A percentile compares a stretch with the other conserved stretches of the same genome.
Conservation (phyloP, 2,888 invertebrate genomes). For the Drosophila nr. perissopoda region DNA sequence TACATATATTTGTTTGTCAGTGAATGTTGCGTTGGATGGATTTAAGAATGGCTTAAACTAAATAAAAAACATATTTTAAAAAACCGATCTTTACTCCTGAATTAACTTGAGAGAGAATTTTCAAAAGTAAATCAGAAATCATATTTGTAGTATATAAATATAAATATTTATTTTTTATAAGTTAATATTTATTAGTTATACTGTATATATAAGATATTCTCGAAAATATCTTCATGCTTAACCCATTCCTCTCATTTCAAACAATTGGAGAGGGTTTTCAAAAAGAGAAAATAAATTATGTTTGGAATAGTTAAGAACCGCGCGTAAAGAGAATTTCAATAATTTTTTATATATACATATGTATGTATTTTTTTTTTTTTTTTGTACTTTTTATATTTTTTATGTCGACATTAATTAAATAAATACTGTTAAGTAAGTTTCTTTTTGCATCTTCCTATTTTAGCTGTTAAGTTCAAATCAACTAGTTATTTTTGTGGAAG, state of each 20-base stretch:
- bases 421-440: too few relatives aligned
- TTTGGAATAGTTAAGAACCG: too few relatives aligned
- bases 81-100: neutral
- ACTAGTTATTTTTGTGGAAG: neutral
- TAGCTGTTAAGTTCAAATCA: neutral
- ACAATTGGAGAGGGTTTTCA: neutral
- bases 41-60: neutral
- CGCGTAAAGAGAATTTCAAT: too few relatives aligned
- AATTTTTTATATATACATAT: too few relatives aligned
- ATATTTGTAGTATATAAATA: neutral
- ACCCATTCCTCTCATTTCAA: too few relatives aligned
- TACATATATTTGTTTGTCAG: neutral
- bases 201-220: neutral
- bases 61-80: neutral
- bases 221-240: neutral
- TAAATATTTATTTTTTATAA: neutral
- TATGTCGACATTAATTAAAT: neutral
- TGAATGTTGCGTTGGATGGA: neutral
- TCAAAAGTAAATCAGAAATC: neutral
- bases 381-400: neutral
- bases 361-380: too few relatives aligned
- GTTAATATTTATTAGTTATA: neutral
- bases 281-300: too few relatives aligned
- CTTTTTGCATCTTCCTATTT: accelerated
- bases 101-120: neutral